Evolutionary conservation across 2,888 invertebrate species (phyloP).

Genomic region (Liopterus haemorrhoidalis): DNA sequence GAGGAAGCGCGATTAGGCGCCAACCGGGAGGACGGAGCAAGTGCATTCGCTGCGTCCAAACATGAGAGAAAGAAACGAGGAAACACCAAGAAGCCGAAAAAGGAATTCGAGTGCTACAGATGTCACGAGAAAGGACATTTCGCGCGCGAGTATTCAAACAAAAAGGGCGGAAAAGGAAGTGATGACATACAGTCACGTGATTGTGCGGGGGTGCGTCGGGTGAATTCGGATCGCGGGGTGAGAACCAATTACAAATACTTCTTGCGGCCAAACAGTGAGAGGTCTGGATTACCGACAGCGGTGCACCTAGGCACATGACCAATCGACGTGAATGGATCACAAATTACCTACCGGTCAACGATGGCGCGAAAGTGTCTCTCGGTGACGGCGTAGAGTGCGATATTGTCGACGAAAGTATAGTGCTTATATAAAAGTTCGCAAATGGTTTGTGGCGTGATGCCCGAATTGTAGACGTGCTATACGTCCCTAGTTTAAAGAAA

Average conservation of each 20-base stretch:
- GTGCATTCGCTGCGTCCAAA: not conserved
- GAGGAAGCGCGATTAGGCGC: conserved; percentile 26
- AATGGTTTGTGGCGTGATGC: conserved; percentile 25
- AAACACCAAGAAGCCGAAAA: too few relatives aligned
- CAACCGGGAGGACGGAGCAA: too few relatives aligned
- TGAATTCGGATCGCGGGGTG: too few relatives aligned
- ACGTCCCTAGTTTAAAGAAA: conserved; percentile 29
- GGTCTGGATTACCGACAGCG: conserved; percentile 31
- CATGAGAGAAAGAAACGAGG: too few relatives aligned
- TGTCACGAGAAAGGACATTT: conserved; percentile 17
- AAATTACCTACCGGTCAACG: too few relatives aligned
- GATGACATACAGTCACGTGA: conserved; percentile 15
- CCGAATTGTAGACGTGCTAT: conserved; percentile 30
- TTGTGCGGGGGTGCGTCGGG: too few relatives aligned
- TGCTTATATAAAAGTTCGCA: conserved; percentile 26
- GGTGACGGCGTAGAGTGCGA: conserved; percentile 26
- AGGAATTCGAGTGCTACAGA: conserved; percentile 25
- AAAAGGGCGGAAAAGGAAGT: conserved; percentile 22
- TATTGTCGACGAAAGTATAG: conserved; percentile 26
- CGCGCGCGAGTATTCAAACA: conserved; percentile 4
- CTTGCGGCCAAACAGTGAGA: conserved; percentile 19
- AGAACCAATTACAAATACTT: too few relatives aligned
- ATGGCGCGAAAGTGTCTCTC: conserved; percentile 28
- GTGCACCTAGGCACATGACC: too few relatives aligned
- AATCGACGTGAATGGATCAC: too few relatives aligned